phyloP scores from a whole-genome alignment of 2,797 vertebrate species.

The Tinamus major region DNA sequence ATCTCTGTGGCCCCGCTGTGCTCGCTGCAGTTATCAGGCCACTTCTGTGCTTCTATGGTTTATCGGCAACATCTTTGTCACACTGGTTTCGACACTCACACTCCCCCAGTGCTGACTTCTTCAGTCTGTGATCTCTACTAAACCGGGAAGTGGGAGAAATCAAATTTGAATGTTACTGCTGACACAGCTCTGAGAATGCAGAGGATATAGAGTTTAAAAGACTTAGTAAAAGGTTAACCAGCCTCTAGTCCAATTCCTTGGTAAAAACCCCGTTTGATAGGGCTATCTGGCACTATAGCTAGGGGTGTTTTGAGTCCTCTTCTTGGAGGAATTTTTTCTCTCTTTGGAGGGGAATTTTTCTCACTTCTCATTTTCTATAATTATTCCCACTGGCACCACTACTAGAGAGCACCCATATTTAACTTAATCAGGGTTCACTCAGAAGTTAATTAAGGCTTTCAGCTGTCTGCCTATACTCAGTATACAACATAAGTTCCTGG shows the following conservation, averaged over 20 bases:
- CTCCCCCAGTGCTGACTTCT: neutral
- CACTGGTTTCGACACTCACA: neutral
- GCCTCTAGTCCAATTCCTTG: neutral
- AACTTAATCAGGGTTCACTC: neutral
- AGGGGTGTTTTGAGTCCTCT: neutral
- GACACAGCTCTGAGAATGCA: neutral
- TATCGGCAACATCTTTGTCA: neutral
- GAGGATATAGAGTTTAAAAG: neutral
- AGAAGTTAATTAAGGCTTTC: neutral
- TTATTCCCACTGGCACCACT: neutral
- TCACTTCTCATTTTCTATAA: neutral
- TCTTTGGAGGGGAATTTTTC: neutral
- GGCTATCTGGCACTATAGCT: neutral
- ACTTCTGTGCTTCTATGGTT: neutral
- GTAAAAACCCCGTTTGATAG: neutral
- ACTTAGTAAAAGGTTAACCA: neutral
- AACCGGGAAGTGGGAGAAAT: neutral
- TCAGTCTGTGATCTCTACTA: neutral
- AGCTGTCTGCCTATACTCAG: neutral
- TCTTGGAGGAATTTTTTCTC: neutral
- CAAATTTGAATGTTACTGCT: neutral
- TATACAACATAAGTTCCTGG: neutral
- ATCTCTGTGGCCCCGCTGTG: neutral
- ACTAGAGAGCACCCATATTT: neutral
- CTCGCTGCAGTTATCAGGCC: neutral